These are phyloP conservation scores for Drosophila insularis DNA, from an alignment of 1,140 invertebrate species.

Conservation along the genomic window DNA sequence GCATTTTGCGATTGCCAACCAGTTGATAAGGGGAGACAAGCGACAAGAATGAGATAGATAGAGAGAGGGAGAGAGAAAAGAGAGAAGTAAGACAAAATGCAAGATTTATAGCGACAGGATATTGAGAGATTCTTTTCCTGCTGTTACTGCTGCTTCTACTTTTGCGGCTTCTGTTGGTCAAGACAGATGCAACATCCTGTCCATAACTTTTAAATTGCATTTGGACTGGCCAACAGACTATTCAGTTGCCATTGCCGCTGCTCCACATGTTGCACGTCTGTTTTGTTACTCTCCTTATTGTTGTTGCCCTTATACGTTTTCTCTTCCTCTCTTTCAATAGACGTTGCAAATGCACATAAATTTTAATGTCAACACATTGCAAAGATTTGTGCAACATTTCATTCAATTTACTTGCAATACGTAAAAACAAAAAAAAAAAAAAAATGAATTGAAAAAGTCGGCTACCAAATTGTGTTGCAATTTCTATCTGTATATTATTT, in stretches of 20 bases:
- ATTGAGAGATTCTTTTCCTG: conserved; percentile 67
- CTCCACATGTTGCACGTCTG: conserved; percentile 75
- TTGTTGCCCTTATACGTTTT: neutral
- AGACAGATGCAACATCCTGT: conserved; percentile 63
- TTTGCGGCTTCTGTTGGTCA: conserved; percentile 14
- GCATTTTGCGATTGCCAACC: conserved; percentile 71
- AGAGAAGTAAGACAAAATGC: conserved; percentile 52
- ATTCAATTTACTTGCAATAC: conserved; percentile 61
- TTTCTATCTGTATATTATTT: too few species aligned
- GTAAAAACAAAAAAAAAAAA: neutral
- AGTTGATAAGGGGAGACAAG: conserved; percentile 57
- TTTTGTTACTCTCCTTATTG: neutral
- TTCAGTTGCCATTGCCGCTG: conserved; percentile 27
- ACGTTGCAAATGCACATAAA: conserved; percentile 78
- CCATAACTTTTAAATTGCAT: conserved; percentile 61
- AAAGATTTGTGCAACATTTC: conserved; percentile 67
- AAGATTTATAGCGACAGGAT: conserved; percentile 79
- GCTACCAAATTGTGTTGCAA: too few species aligned
- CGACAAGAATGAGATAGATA: neutral
- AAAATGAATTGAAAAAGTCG: neutral
- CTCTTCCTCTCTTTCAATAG: conserved; percentile 6
- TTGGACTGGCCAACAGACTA: conserved; percentile 29
- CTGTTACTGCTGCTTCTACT: neutral
- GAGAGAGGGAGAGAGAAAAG: neutral
- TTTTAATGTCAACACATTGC: conserved; percentile 77